These are phyloP conservation scores for Cepaea hortensis DNA, from an alignment of 2,888 invertebrate species.

Conservation along the genomic window DNA sequence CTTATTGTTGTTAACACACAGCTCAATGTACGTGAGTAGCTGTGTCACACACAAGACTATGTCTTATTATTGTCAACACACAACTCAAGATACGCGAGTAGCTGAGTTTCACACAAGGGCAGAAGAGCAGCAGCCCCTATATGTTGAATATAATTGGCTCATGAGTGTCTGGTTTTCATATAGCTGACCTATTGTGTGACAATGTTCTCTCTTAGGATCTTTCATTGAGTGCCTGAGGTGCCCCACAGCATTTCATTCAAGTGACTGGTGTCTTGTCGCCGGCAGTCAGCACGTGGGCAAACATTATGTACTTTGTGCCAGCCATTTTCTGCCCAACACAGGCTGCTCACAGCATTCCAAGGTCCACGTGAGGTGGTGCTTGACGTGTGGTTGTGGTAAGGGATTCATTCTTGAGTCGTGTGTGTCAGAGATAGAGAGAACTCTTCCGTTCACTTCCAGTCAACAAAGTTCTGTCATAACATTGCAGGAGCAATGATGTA, in stretches of 20 bases:
- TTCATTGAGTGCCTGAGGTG: slow-evolving; percentile 86
- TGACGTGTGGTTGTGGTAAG: slow-evolving; percentile 87
- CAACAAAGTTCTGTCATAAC: no score
- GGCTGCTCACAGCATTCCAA: slow-evolving; percentile 77
- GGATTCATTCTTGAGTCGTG: neutral
- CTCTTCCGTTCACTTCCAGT: no score
- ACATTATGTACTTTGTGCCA: slow-evolving; percentile 88
- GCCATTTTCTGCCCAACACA: slow-evolving; percentile 82
- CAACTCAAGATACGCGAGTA: no score
- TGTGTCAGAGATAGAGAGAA: no score
- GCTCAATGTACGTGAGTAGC: no score
- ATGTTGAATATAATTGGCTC: no score
- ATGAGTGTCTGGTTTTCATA: no score
- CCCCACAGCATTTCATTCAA: slow-evolving; percentile 91
- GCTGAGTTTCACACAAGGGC: no score
- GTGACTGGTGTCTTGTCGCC: slow-evolving; percentile 86
- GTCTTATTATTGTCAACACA: no score
- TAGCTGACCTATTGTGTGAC: neutral
- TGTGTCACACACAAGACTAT: no score
- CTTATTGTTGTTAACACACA: no score
- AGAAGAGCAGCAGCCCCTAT: no score
- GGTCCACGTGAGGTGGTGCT: slow-evolving; percentile 94
- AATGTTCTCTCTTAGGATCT: slow-evolving; percentile 3
- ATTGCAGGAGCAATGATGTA: neutral
- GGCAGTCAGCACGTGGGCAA: slow-evolving; percentile 87